Evolutionary conservation across 1,140 invertebrate genomes (phyloP).

Genomic region (Orius laevigatus): DNA sequence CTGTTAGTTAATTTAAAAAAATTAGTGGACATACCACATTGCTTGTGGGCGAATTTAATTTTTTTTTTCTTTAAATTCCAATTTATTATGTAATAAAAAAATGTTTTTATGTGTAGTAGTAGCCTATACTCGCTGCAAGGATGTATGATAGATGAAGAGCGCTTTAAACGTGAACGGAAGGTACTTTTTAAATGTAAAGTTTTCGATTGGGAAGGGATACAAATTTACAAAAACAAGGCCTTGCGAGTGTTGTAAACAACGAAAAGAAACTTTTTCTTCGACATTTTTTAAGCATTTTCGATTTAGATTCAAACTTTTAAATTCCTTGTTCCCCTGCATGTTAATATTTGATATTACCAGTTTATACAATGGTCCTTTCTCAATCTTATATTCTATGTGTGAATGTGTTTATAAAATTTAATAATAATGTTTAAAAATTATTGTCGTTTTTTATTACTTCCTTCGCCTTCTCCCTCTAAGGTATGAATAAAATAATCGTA

Average conservation of each 20-base stretch:
- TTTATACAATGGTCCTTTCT: constrained; percentile 11
- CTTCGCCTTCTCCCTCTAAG: too few species aligned
- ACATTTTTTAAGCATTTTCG: constrained; percentile 7
- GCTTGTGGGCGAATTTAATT: too few species aligned
- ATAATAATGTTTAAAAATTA: constrained; percentile 11
- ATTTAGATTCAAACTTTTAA: not conserved
- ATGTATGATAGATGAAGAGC: constrained; percentile 8
- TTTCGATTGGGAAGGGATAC: constrained; percentile 11
- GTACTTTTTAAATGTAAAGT: not conserved
- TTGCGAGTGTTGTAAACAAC: constrained; percentile 4
- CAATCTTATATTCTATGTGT: constrained; percentile 12
- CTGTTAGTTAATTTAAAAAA: too few species aligned
- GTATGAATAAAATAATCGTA: too few species aligned
- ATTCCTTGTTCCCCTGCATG: not conserved
- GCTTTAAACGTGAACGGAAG: constrained; percentile 6
- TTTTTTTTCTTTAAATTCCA: too few species aligned
- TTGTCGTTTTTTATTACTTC: not conserved
- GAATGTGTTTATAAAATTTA: constrained; percentile 13
- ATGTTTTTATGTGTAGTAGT: constrained; percentile 12
- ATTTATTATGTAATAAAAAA: constrained; percentile 2
- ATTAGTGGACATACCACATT: too few species aligned
- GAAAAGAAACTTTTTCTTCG: constrained; percentile 5
- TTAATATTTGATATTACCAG: not conserved
- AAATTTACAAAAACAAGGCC: not conserved
- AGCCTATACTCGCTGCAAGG: constrained; percentile 8